A percentile compares a stretch with the other conserved stretches of the same genome.
Evolutionary conservation across 2,113 vertebrate species (phyloP).

Genomic region (Antidorcas marsupialis): DNA sequence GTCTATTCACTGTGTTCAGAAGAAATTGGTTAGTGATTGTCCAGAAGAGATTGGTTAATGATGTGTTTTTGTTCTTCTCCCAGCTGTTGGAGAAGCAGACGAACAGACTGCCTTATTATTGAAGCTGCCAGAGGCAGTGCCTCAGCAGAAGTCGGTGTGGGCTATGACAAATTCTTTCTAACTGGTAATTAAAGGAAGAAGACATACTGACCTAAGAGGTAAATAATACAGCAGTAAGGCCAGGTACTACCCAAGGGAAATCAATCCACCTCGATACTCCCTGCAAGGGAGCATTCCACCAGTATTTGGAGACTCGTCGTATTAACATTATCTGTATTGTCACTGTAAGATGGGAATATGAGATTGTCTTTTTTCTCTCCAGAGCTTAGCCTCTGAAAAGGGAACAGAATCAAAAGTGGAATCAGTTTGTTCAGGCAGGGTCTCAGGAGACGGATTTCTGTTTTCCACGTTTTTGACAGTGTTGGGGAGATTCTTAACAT

Average conservation of each 20-base stretch:
- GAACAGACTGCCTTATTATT: neutral
- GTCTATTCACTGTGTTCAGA: neutral
- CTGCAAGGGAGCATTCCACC: neutral
- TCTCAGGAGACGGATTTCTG: neutral
- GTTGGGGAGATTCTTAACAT: neutral
- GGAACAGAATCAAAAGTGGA: neutral
- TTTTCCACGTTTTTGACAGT: neutral
- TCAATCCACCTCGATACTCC: neutral
- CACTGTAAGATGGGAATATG: rapidly evolving
- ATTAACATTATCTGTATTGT: neutral
- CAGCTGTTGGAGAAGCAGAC: neutral
- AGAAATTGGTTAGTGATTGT: neutral
- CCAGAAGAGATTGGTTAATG: neutral
- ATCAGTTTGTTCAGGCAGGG: neutral
- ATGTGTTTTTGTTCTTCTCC: neutral
- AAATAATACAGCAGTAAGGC: neutral
- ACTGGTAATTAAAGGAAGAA: neutral
- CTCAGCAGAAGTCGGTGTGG: neutral
- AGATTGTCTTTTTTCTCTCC: neutral
- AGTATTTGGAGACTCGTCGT: neutral
- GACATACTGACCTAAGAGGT: neutral
- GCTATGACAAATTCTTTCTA: neutral
- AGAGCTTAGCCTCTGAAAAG: neutral
- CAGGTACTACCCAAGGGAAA: neutral
- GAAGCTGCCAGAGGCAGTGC: neutral